phyloP scores from a whole-genome alignment of 2,113 vertebrate genomes.

The Lophochroa leadbeateri region DNA sequence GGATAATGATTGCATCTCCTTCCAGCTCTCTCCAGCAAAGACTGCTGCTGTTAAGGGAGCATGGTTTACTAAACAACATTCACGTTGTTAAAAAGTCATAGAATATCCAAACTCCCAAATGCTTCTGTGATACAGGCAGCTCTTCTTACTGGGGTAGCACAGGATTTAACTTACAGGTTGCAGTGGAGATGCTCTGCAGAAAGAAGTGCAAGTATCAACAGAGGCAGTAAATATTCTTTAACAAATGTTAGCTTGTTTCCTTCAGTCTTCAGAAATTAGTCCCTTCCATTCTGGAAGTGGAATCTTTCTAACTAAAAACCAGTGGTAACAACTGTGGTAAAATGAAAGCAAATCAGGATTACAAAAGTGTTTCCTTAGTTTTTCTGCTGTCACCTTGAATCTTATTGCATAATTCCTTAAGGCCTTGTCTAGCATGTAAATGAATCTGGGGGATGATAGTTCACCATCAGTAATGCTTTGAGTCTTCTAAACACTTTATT shows the following conservation, averaged over 20 bases:
- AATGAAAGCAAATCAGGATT: background rate
- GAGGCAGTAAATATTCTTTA: background rate
- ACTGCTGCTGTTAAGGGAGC: background rate
- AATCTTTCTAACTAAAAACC: background rate
- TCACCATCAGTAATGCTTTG: constrained; percentile 24
- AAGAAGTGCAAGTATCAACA: background rate
- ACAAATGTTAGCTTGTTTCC: background rate
- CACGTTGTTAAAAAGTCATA: background rate
- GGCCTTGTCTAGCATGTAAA: constrained; percentile 42
- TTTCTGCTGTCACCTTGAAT: constrained; percentile 63
- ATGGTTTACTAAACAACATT: background rate
- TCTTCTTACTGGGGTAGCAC: background rate
- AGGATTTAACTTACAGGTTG: background rate
- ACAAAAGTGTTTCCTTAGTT: background rate
- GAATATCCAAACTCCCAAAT: background rate
- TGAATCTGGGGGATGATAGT: constrained; percentile 46
- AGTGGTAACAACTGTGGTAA: background rate
- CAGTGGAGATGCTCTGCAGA: background rate
- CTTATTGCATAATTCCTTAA: constrained; percentile 59
- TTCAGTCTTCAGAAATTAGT: background rate
- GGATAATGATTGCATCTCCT: background rate
- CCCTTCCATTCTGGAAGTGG: background rate
- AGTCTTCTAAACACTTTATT: constrained; percentile 25
- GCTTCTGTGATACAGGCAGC: background rate
- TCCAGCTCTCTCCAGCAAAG: background rate